Base-by-base conservation (phyloP, 2,888 invertebrate species). In the Himalopsyche tibetana region DNA sequence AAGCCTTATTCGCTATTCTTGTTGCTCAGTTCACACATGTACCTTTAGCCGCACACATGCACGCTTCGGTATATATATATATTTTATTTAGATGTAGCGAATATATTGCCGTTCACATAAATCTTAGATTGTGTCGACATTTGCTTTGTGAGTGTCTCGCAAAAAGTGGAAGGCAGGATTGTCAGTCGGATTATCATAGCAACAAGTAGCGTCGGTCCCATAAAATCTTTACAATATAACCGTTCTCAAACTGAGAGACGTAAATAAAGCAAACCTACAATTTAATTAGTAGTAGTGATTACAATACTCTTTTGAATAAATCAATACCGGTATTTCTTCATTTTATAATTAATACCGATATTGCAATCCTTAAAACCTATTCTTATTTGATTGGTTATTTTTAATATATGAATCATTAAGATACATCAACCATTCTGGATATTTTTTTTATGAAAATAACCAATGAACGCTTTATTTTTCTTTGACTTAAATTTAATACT, bases 121-220 rank as follows among this genome's bases (percentile, higher is more conserved):
- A 63, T 63, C 63, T 63, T 63, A 63, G 63, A 63, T 63, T 63
- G 63, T 63, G 63, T 28, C 63, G 63, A 63, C 63, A 63, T 63
- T 63, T 63, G 63, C 63, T 63, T 63, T 63, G 63, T 63, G 63
- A 63, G 63, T 63, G 63, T 63, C 19, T 19, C 63, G 19, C 63
- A 63, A 63, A 63, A 63, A 63, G 63, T 63, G 63, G 63, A 63
- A 63, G 5, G 63, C 63, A 63, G 63, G 9, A 63, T 63, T 63
- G 63, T 63, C 63, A 63, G n/a, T 8, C 63, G 63, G 63, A 63
- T 63, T 63, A 63, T 63, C 63, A 63, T 63, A 63, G 63, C 63
- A 63, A 63, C 63, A 63, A 63, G 63, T 63, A 19, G 8, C n/a
- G 28, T 19, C 63, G 9, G 63, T 11, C 28, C 19, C 11, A 63